A percentile compares a stretch with the other conserved stretches of the same genome.
Conservation (phyloP, 2,888 invertebrate genomes). For the Lithosia quadra region DNA sequence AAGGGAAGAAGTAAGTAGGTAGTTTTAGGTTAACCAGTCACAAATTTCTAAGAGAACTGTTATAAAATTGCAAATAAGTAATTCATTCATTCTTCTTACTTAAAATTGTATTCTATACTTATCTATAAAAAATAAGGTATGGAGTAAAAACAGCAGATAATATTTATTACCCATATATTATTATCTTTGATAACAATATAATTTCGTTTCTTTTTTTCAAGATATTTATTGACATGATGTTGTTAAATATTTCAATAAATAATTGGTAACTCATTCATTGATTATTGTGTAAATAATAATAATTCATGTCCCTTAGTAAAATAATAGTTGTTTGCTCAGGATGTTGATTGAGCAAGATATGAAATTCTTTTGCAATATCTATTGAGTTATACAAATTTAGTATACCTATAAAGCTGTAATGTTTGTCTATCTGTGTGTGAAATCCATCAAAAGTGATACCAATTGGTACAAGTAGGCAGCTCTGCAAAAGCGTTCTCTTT, state of each 20-base stretch:
- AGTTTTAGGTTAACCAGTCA: constrained; percentile 71
- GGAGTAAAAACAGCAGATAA: neutral
- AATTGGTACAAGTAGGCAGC: neutral
- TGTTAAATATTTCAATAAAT: neutral
- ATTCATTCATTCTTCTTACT: neutral
- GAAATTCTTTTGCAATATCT: neutral
- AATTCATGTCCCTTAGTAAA: neutral
- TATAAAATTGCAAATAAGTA: neutral
- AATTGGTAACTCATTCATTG: neutral
- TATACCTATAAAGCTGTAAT: too few relatives aligned
- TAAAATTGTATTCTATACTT: neutral
- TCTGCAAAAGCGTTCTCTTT: neutral
- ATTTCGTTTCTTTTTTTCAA: neutral
- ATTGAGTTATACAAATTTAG: neutral
- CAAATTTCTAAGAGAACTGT: constrained; percentile 26
- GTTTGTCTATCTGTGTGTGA: neutral
- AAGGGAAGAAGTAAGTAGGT: constrained; percentile 82
- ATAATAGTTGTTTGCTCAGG: neutral
- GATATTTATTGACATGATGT: neutral
- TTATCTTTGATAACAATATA: neutral
- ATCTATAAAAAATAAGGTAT: neutral
- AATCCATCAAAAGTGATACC: neutral
- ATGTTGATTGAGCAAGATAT: neutral
- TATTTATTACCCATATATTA: neutral
- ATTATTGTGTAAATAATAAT: too few relatives aligned